Conservation (phyloP, 2,113 vertebrate genomes). For the Himantopus leucocephalus region DNA sequence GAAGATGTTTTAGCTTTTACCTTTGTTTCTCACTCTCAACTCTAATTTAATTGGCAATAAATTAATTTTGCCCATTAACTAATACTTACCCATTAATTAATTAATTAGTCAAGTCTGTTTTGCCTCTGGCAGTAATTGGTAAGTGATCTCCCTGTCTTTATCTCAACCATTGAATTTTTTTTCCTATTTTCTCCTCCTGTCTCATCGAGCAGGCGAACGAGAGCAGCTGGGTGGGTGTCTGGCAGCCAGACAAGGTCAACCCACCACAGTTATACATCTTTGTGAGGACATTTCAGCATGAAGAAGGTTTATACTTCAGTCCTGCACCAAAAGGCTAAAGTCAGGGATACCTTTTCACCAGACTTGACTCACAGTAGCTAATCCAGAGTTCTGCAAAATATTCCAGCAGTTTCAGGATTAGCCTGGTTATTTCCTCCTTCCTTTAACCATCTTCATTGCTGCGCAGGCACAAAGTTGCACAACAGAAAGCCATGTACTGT, state of each 20-base stretch:
- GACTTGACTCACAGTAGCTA: neutral
- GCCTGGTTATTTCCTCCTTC: neutral
- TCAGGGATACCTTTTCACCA: neutral
- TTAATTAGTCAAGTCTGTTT: neutral
- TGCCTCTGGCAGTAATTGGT: neutral
- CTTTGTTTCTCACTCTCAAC: neutral
- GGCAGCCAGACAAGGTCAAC: neutral
- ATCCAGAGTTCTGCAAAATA: neutral
- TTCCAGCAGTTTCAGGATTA: neutral
- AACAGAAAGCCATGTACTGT: neutral
- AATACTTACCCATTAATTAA: neutral
- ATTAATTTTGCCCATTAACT: neutral
- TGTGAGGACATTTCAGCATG: neutral
- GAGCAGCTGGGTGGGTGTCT: neutral
- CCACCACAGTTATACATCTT: neutral
- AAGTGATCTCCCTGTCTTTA: neutral
- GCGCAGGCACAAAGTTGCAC: neutral
- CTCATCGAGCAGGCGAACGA: neutral
- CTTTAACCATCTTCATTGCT: neutral
- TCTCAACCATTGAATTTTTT: neutral
- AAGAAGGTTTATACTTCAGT: neutral
- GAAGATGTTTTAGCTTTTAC: neutral
- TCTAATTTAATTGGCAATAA: neutral
- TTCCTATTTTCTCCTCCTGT: neutral
- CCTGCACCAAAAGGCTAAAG: neutral